Conservation (phyloP, 1,140 invertebrate genomes). For the Grapholita molesta region DNA sequence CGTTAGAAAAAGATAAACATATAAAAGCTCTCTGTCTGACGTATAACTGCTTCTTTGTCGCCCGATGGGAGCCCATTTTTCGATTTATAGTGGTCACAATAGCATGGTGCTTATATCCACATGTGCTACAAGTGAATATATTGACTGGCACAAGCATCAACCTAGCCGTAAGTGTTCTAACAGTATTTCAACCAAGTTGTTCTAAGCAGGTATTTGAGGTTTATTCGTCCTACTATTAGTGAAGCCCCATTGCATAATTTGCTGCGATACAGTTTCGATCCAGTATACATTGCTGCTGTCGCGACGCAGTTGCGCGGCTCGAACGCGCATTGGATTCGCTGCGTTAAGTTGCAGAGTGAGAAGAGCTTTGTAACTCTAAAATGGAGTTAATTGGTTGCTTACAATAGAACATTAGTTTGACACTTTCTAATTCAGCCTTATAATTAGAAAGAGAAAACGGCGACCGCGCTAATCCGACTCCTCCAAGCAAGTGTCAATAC, state of each 20-base stretch:
- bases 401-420: slow-evolving; percentile 39
- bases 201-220: too few relatives aligned
- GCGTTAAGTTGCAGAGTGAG: too few relatives aligned
- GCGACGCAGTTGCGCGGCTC: too few relatives aligned
- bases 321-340: too few relatives aligned
- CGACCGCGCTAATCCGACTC: slow-evolving; percentile 38
- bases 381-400: slow-evolving; percentile 20
- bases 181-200: neutral
- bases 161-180: too few relatives aligned
- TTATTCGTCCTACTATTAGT: too few relatives aligned
- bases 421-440: slow-evolving; percentile 76
- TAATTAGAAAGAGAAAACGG: slow-evolving; percentile 69
- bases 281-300: too few relatives aligned
- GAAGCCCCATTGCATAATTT: too few relatives aligned
- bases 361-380: too few relatives aligned
- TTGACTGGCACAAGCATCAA: neutral
- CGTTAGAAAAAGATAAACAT: neutral
- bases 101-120: neutral
- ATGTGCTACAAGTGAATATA: neutral
- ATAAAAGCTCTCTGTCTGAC: neutral
- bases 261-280: too few relatives aligned
- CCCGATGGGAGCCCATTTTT: neutral
- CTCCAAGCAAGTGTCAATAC: neutral
- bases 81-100: neutral
- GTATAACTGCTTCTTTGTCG: neutral